Evolutionary conservation across 37 sponge, comb jelly and placozoan genomes (phyloP).

Genomic region (Tethya wilhelma): DNA sequence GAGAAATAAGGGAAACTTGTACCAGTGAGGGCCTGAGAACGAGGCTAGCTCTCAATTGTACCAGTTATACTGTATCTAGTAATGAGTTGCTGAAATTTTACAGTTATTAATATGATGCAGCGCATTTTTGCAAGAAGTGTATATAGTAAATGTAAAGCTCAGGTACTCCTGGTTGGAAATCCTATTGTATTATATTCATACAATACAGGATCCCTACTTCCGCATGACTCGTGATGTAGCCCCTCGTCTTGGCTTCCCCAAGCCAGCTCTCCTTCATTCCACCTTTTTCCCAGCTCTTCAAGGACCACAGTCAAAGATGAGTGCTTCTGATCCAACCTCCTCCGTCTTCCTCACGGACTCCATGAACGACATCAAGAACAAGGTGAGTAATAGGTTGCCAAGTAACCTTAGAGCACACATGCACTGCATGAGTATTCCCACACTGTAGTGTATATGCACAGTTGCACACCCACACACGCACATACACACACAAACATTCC

Average conservation of each 20-base stretch:
- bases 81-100: too few relatives aligned
- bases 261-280: conserved; percentile 97
- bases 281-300: conserved; percentile 98
- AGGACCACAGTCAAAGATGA: conserved; percentile 98
- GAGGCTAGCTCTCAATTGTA: too few relatives aligned
- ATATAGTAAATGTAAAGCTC: too few relatives aligned
- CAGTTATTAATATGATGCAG: too few relatives aligned
- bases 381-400: conserved; percentile 48
- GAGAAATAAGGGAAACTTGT: too few relatives aligned
- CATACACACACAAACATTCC: too few relatives aligned
- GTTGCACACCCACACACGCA: too few relatives aligned
- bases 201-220: conserved; percentile 94
- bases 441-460: too few relatives aligned
- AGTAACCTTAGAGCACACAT: background rate
- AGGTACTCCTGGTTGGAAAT: too few relatives aligned
- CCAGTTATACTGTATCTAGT: background rate
- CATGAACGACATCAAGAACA: conserved; percentile 86
- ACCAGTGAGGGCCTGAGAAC: too few relatives aligned
- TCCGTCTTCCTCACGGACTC: conserved; percentile 96
- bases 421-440: too few relatives aligned
- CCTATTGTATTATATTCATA: background rate
- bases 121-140: too few relatives aligned
- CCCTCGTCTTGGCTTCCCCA: conserved; percentile 92
- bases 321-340: conserved; percentile 93
- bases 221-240: conserved; percentile 99